phyloP scores from a whole-genome alignment of 2,113 vertebrate genomes.

The Poeciliopsis occidentalis region DNA sequence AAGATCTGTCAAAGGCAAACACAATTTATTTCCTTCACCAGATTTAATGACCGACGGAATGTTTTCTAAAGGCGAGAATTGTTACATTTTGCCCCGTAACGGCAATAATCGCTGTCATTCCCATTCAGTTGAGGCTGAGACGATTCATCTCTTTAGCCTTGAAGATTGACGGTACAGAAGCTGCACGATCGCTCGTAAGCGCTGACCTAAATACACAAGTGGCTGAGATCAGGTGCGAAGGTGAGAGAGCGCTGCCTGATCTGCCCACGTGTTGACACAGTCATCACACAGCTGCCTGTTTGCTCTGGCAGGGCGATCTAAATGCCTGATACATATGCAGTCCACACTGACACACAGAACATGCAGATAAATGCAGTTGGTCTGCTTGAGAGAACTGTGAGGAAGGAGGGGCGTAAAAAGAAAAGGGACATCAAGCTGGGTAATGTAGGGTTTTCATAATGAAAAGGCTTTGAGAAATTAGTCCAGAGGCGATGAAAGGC shows the following conservation, averaged over 20 bases:
- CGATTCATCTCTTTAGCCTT: background rate
- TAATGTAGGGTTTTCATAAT: slow-evolving; percentile 47
- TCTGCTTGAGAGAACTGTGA: background rate
- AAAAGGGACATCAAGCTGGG: background rate
- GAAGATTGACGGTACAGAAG: background rate
- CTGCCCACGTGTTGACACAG: slow-evolving; percentile 1
- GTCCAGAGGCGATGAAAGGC: slow-evolving; percentile 62
- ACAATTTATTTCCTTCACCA: no score
- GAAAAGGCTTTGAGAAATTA: slow-evolving; percentile 53
- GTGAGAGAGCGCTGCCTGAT: slow-evolving; percentile 22
- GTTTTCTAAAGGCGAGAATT: no score
- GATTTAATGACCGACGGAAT: no score
- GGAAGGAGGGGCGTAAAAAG: background rate
- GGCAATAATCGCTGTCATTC: background rate
- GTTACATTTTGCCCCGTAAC: background rate
- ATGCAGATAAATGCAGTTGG: slow-evolving; percentile 38
- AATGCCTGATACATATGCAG: slow-evolving; percentile 32
- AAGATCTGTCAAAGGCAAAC: background rate
- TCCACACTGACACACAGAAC: slow-evolving; percentile 27
- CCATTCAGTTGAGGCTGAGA: background rate
- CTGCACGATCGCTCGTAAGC: background rate
- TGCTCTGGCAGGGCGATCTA: background rate
- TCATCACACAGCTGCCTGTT: slow-evolving; percentile 6
- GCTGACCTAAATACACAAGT: slow-evolving; percentile 49
- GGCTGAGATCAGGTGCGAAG: slow-evolving; percentile 34